Evolutionary conservation across 2,888 invertebrate genomes (phyloP).

Genomic region (Cyclophora punctaria): DNA sequence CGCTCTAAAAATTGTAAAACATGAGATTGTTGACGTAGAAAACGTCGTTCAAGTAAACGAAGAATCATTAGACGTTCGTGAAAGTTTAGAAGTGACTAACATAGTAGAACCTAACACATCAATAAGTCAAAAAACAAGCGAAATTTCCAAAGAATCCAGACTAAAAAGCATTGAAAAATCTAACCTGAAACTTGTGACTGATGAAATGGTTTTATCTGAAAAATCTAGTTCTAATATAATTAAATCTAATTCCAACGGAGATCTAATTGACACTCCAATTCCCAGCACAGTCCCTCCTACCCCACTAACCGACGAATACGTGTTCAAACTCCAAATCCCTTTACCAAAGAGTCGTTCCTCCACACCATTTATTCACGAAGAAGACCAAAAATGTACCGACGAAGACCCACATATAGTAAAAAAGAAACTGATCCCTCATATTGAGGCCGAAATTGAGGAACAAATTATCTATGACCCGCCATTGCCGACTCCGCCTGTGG

Average conservation of each 20-base stretch:
- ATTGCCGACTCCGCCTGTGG: slow-evolving; percentile 40
- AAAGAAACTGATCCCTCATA: slow-evolving; percentile 52
- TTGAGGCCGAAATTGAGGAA: slow-evolving; percentile 46
- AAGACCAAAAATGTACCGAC: slow-evolving; percentile 23
- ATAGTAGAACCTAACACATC: no score
- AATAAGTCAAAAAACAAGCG: no score
- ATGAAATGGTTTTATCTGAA: no score
- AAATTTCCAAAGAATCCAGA: no score
- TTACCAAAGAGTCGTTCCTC: slow-evolving; percentile 44
- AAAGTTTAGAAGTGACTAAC: slow-evolving; percentile 8
- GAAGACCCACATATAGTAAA: slow-evolving; percentile 56
- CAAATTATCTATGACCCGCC: slow-evolving; percentile 52
- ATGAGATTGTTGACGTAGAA: slow-evolving; percentile 10
- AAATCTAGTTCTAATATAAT: background rate
- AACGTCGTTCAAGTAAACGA: slow-evolving; percentile 6
- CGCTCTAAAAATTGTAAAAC: slow-evolving; percentile 14
- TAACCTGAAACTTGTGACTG: no score
- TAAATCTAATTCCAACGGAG: slow-evolving; percentile 16
- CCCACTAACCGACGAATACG: slow-evolving; percentile 60
- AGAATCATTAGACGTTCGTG: slow-evolving; percentile 14
- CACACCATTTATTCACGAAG: slow-evolving; percentile 27
- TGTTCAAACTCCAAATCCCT: slow-evolving; percentile 50
- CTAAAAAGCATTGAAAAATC: no score
- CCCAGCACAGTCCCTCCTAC: slow-evolving; percentile 51
- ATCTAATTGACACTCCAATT: slow-evolving; percentile 33